phyloP scores from a whole-genome alignment of 92 coral and sea anemone species.

The Bergia sp. region DNA sequence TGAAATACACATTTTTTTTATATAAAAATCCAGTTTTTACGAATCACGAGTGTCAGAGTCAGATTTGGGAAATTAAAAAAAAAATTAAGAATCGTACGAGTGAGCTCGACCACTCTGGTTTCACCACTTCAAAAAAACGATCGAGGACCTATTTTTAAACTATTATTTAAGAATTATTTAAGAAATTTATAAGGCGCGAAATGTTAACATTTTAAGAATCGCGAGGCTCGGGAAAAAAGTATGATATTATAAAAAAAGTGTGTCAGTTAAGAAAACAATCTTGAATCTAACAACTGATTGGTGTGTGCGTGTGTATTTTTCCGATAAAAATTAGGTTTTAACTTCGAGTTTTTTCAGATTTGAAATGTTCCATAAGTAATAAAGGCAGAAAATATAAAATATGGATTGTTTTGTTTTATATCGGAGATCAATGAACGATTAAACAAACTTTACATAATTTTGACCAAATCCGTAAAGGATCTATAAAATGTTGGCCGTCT shows the following conservation, averaged over 20 bases:
- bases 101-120: background rate
- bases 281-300: background rate
- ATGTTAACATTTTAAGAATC: too few species aligned
- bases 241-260: too few species aligned
- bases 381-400: background rate
- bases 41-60: background rate
- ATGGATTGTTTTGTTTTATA: slow-evolving; percentile 2
- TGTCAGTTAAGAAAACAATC: slow-evolving; percentile 15
- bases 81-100: background rate
- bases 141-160: background rate
- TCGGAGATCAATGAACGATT: slow-evolving; percentile 17
- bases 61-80: background rate
- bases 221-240: too few species aligned
- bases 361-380: slow-evolving; percentile 13
- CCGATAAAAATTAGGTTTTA: slow-evolving; percentile 1
- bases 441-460: slow-evolving; percentile 9
- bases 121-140: background rate
- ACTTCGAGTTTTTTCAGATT: slow-evolving; percentile 19
- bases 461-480: background rate
- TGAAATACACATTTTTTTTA: background rate
- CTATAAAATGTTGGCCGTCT: slow-evolving; percentile 25
- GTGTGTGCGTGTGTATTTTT: background rate
- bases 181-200: too few species aligned
- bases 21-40: background rate
- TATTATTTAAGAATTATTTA: too few species aligned